A percentile compares a stretch with the other conserved stretches of the same genome.
phyloP scores from a whole-genome alignment of 2,888 invertebrate genomes.

The Pachymerium ferrugineum region DNA sequence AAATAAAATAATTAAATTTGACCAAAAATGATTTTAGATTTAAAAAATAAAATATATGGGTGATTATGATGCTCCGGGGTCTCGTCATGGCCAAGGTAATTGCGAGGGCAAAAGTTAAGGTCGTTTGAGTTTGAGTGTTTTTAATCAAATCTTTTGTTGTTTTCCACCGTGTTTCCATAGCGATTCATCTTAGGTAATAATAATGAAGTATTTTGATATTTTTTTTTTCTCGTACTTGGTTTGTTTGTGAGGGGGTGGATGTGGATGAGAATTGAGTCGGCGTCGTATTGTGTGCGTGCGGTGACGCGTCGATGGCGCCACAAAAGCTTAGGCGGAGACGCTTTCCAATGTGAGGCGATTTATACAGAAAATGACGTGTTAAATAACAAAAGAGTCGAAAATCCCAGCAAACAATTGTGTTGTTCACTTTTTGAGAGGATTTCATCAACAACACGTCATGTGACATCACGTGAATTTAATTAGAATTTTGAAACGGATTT shows the following conservation, averaged over 20 bases:
- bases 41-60: too few species aligned
- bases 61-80: not conserved
- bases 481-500: not conserved
- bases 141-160: not conserved
- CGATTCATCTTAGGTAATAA: too few species aligned
- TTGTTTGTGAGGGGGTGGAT: conserved; percentile 5
- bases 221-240: too few species aligned
- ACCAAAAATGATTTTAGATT: too few species aligned
- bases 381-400: not conserved
- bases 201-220: too few species aligned
- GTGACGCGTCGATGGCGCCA: conserved; percentile 2
- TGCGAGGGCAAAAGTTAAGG: conserved; percentile 3
- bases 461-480: too few species aligned
- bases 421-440: not conserved
- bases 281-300: conserved; percentile 1
- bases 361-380: not conserved
- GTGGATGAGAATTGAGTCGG: not conserved
- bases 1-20: too few species aligned
- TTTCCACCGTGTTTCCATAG: not conserved
- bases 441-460: too few species aligned
- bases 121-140: not conserved
- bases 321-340: conserved; percentile 6
- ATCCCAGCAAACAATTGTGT: not conserved
- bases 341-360: not conserved
- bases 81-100: conserved; percentile 8